Conservation (phyloP, 2,888 invertebrate species). For the Rhingia campestris region DNA sequence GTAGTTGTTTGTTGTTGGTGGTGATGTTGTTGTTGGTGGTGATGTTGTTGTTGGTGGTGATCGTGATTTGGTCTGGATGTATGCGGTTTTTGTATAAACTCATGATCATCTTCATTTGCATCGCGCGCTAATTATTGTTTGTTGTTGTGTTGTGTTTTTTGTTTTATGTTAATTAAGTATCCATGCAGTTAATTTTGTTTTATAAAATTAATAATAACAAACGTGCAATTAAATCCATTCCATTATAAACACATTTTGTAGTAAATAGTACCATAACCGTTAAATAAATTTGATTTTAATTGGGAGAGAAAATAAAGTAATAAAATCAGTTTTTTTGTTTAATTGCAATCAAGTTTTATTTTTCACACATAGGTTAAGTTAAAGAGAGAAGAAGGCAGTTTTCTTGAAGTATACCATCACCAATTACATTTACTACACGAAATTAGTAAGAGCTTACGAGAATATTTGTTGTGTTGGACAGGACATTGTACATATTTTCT, state of each 20-base stretch:
- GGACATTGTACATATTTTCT: too few relatives aligned
- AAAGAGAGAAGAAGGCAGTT: background rate
- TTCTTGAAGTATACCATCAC: conserved; percentile 27
- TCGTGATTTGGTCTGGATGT: background rate
- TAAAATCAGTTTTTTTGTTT: conserved; percentile 18
- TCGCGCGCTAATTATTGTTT: conserved; percentile 22
- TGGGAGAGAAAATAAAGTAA: conserved; percentile 56
- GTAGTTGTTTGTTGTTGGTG: background rate
- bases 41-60: conserved; percentile 14
- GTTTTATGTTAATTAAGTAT: conserved; percentile 41
- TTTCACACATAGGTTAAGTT: conserved; percentile 6
- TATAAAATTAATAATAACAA: conserved; percentile 48
- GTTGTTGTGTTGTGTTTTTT: conserved; percentile 29
- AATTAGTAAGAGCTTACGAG: too few relatives aligned
- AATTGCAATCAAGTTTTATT: conserved; percentile 8
- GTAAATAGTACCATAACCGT: conserved; percentile 62
- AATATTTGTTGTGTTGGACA: too few relatives aligned
- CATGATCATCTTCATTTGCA: conserved; percentile 23
- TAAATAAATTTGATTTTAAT: conserved; percentile 40
- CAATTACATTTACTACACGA: background rate
- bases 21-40: conserved; percentile 40
- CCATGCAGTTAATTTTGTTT: conserved; percentile 59
- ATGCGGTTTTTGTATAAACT: conserved; percentile 1
- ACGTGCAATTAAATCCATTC: conserved; percentile 67
- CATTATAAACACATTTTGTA: conserved; percentile 34